Evolutionary conservation across 2,113 vertebrate species (phyloP).

Genomic region (Larimichthys crocea): DNA sequence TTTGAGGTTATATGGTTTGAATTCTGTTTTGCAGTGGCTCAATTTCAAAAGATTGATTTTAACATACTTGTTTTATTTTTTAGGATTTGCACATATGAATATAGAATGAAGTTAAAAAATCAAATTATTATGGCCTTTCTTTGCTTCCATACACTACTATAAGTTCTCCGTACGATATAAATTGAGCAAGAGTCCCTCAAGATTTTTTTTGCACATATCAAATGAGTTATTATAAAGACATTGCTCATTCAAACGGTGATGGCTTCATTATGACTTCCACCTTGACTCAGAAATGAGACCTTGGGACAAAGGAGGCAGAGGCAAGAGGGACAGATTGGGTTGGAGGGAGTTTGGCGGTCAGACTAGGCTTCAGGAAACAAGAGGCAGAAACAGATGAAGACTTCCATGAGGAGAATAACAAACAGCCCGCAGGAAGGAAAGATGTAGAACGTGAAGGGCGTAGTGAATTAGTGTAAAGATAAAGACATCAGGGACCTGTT

Average conservation of each 20-base stretch:
- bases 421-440: conserved; percentile 56
- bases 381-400: conserved; percentile 48
- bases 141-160: neutral
- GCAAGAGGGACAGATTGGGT: conserved; percentile 24
- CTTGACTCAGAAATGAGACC: conserved; percentile 58
- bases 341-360: conserved; percentile 8
- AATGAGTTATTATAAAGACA: conserved; percentile 29
- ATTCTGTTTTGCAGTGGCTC: neutral
- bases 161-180: neutral
- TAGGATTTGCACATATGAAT: no score
- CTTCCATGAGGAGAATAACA: conserved; percentile 65
- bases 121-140: neutral
- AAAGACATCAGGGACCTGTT: conserved; percentile 65
- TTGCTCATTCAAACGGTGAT: conserved; percentile 37
- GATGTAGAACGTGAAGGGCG: conserved; percentile 66
- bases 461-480: conserved; percentile 65
- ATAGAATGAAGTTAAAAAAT: no score
- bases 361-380: conserved; percentile 23
- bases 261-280: conserved; percentile 53
- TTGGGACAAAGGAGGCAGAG: conserved; percentile 41
- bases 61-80: no score
- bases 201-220: conserved; percentile 20
- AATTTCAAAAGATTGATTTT: neutral
- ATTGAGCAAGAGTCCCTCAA: neutral
- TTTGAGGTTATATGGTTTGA: neutral